Conservation (phyloP, 2,888 invertebrate species). For the Invenusta paracnida region DNA sequence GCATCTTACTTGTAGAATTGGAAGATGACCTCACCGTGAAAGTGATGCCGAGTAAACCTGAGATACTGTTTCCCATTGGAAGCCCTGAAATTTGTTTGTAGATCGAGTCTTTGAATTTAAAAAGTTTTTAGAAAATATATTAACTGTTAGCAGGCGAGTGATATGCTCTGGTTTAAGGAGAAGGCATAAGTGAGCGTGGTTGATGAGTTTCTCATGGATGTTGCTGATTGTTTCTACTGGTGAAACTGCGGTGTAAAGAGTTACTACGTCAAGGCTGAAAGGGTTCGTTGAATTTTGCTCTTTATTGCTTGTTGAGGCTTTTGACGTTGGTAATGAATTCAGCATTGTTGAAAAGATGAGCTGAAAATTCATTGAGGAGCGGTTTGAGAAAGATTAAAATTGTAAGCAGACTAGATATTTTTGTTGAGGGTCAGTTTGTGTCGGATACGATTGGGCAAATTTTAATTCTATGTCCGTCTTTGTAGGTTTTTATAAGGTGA, state of each 20-base stretch:
- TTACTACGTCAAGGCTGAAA: conserved; percentile 13
- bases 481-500: neutral
- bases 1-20: neutral
- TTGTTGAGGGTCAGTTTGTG: conserved; percentile 9
- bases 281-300: conserved; percentile 17
- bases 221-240: neutral
- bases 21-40: neutral
- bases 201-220: conserved; percentile 10
- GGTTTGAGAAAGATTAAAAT: neutral
- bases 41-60: neutral
- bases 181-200: conserved; percentile 4
- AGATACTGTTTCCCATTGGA: conserved; percentile 29
- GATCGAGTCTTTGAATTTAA: conserved; percentile 3
- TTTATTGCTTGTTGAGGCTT: conserved; percentile 2
- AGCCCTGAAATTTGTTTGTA: conserved; percentile 15
- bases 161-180: conserved; percentile 4
- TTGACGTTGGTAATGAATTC: neutral
- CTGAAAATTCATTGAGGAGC: neutral
- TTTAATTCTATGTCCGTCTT: conserved; percentile 10
- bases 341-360: neutral
- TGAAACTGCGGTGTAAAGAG: conserved; percentile 17
- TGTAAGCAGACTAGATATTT: neutral
- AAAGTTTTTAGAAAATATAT: neutral
- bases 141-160: conserved; percentile 8
- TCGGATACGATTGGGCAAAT: conserved; percentile 6